Percentiles rank a stretch among this genome's conserved stretches.
These are phyloP conservation scores for Toxotes lorentzi DNA, from an alignment of 2,797 vertebrate species.

Conservation along the genomic window DNA sequence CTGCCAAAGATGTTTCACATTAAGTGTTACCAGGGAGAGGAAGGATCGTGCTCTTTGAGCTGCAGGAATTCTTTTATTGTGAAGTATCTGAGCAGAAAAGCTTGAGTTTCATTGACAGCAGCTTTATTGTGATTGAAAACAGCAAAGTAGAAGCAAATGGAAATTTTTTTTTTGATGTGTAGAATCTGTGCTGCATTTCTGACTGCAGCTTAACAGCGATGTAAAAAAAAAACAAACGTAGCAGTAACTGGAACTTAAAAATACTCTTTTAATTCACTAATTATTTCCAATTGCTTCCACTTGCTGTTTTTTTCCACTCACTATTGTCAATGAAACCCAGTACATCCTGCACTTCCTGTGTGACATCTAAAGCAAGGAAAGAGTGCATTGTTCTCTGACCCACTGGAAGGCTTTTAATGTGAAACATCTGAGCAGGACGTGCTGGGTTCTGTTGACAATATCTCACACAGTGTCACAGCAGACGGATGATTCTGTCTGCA, in stretches of 20 bases:
- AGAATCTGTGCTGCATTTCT: not conserved
- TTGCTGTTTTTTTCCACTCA: not conserved
- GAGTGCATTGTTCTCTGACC: not conserved
- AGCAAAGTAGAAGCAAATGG: not conserved
- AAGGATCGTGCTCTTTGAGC: not conserved
- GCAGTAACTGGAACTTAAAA: not conserved
- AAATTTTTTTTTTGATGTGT: not conserved
- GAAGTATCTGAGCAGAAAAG: constrained; percentile 9
- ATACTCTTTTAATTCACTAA: not conserved
- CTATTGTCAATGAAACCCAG: not conserved
- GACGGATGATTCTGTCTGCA: not conserved
- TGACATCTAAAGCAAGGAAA: not conserved
- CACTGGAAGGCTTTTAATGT: not conserved
- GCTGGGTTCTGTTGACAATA: not conserved
- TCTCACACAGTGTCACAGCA: not conserved
- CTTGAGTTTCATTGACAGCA: not conserved
- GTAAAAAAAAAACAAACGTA: not conserved
- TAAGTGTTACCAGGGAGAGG: not conserved
- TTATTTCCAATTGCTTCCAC: not conserved
- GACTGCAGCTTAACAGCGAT: not conserved
- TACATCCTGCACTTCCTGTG: not conserved
- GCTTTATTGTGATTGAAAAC: not conserved
- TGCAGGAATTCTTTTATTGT: constrained; percentile 30
- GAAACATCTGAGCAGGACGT: not conserved
- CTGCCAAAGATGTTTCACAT: not conserved